Conservation (phyloP, 2,113 vertebrate species). For the Psilopsiagon aurifrons region DNA sequence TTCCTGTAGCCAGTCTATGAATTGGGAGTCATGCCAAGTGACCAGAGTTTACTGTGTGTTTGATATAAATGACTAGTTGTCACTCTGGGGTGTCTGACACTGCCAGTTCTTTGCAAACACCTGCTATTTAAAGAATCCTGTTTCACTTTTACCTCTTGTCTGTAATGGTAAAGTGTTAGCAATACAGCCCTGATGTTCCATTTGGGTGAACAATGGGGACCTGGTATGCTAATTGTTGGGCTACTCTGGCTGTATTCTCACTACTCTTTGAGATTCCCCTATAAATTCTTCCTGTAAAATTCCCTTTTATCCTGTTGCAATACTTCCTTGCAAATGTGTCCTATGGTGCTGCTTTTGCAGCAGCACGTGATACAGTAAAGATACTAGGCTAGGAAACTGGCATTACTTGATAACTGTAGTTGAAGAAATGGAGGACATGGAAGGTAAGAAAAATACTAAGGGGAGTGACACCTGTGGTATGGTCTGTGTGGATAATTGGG, state of each 20-base stretch:
- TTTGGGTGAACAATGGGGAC: not conserved
- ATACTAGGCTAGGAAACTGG: not conserved
- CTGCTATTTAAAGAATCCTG: slow-evolving; percentile 40
- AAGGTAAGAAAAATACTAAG: not conserved
- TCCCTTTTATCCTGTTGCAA: not conserved
- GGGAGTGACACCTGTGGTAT: not conserved
- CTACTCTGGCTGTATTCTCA: not conserved
- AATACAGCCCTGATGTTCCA: not conserved
- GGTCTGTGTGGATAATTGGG: not conserved
- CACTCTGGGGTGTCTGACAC: not conserved
- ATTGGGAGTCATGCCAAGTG: not conserved
- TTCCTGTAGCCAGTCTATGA: not conserved
- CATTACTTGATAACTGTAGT: not conserved
- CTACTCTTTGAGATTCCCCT: not conserved
- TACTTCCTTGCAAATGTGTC: not conserved
- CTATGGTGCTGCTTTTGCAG: not conserved
- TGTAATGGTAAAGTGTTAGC: not conserved
- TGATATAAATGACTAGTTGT: slow-evolving; percentile 31
- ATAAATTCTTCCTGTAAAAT: not conserved
- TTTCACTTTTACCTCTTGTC: slow-evolving; percentile 6
- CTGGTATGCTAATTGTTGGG: not conserved
- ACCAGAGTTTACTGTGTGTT: slow-evolving; percentile 18
- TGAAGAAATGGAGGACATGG: not conserved
- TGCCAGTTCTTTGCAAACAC: slow-evolving; percentile 10
- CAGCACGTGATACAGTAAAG: not conserved